These are phyloP conservation scores for Stenodema calcarata DNA, from an alignment of 2,888 invertebrate genomes.

Conservation along the genomic window DNA sequence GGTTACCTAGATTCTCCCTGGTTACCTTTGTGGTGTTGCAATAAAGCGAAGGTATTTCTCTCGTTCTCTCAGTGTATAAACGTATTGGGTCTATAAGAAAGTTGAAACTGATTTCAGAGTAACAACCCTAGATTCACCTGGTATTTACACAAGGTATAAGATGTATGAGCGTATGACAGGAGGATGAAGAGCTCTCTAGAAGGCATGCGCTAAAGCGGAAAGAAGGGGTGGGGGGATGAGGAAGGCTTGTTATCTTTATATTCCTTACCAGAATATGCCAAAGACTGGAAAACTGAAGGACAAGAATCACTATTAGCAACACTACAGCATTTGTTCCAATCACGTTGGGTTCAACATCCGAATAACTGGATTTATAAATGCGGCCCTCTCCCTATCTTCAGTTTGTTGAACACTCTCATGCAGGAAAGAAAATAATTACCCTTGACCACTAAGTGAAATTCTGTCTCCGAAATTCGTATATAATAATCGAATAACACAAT, in stretches of 20 bases:
- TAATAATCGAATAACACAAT: too few relatives aligned
- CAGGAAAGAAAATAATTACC: too few relatives aligned
- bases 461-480: too few relatives aligned
- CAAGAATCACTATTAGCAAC: slow-evolving; percentile 47
- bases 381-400: too few relatives aligned
- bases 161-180: not conserved
- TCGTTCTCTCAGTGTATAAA: too few relatives aligned
- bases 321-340: slow-evolving; percentile 32
- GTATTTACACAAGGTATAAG: not conserved
- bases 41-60: too few relatives aligned
- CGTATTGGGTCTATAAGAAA: too few relatives aligned
- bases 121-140: not conserved
- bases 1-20: too few relatives aligned
- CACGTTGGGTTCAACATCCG: not conserved
- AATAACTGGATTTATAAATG: not conserved
- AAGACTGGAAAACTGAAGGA: slow-evolving; percentile 90
- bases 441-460: too few relatives aligned
- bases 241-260: slow-evolving; percentile 56
- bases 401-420: too few relatives aligned
- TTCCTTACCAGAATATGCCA: slow-evolving; percentile 94
- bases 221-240: not conserved
- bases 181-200: slow-evolving; percentile 20
- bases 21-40: too few relatives aligned
- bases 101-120: too few relatives aligned
- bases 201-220: slow-evolving; percentile 53